phyloP scores from a whole-genome alignment of 1,140 invertebrate genomes.

The Marisa cornuarietis region DNA sequence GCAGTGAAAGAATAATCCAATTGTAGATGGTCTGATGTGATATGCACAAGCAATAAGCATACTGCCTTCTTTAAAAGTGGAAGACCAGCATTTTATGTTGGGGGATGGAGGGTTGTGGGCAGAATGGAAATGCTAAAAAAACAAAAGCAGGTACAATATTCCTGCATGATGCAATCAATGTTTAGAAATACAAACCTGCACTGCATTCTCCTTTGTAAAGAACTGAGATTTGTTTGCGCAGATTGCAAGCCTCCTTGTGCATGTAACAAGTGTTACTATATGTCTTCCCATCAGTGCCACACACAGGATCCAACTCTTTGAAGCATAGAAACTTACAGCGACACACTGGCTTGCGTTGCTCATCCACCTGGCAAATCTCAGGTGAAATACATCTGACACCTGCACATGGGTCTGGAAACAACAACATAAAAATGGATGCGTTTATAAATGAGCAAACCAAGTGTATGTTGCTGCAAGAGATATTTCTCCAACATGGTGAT shows the following conservation, averaged over 20 bases:
- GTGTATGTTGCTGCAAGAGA: neutral
- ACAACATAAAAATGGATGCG: neutral
- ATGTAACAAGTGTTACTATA: constrained; percentile 87
- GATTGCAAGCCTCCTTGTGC: constrained; percentile 55
- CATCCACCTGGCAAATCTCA: constrained; percentile 84
- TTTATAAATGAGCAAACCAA: neutral
- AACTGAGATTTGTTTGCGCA: constrained; percentile 43
- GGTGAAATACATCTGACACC: constrained; percentile 78
- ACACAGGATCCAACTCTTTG: constrained; percentile 83
- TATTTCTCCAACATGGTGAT: too few relatives aligned
- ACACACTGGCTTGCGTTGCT: constrained; percentile 79
- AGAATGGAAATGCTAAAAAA: too few relatives aligned
- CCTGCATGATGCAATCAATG: neutral
- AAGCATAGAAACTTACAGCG: constrained; percentile 81
- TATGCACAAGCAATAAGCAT: too few relatives aligned
- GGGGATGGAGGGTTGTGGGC: too few relatives aligned
- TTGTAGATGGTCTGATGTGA: too few relatives aligned
- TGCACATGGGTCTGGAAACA: constrained; percentile 81
- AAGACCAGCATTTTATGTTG: too few relatives aligned
- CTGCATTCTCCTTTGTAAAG: constrained; percentile 48
- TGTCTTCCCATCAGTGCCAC: constrained; percentile 83
- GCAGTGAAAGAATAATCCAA: too few relatives aligned
- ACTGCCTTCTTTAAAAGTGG: too few relatives aligned
- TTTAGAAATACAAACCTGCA: constrained; percentile 32
- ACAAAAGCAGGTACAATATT: too few relatives aligned